Base-by-base conservation (phyloP, 2,113 vertebrate species). In the Octodon degus region DNA sequence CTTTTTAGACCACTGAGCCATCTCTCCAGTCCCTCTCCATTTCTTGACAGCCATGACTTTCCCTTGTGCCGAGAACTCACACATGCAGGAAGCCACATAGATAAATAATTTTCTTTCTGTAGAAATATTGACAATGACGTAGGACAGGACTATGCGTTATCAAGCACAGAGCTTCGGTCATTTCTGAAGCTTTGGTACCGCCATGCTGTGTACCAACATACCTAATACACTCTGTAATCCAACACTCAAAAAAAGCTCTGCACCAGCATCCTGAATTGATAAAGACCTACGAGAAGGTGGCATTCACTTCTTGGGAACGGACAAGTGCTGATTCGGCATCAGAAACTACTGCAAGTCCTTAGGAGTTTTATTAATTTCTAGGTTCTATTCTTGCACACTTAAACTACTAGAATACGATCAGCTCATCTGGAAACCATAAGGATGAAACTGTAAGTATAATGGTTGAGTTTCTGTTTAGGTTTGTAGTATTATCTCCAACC, bases 331-430 rank as follows among this genome's bases (percentile, higher is more conserved):
- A 90, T 74, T 87, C 30, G 82, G 80, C 68, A 94, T 50, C 4
- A 86, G 80, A 95, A 95, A 86, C 20, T 86, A 88, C 19, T 37
- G 67, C 10, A 74, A 37, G 84, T 62, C 77, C 77, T 90, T 90
- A 27, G 79, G 19, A 79, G 58, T 86, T 92, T 91, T 79, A 93
- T 67, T 94, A 93, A 96, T 63, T 93, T 60, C 22, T 65, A 34
- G 60, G 55, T 86, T 95, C 97, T 85, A 93, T 4, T 88, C 17
- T 62, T 89, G 53, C 22, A 97, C 7, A 95, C 12, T 82, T 87
- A 76, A 40, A 92, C 70, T 82, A 77, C 77, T 30, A 47, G 19
- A 80, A 72, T 25, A 95, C 53, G 27, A 70, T 84, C 50, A 89
- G 55, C 4, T 80, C 50, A 65, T 47, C 87, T 32, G 37, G 67